These are phyloP conservation scores for Nannoperca obscura DNA, from an alignment of 2,797 vertebrate genomes.

Conservation along the genomic window DNA sequence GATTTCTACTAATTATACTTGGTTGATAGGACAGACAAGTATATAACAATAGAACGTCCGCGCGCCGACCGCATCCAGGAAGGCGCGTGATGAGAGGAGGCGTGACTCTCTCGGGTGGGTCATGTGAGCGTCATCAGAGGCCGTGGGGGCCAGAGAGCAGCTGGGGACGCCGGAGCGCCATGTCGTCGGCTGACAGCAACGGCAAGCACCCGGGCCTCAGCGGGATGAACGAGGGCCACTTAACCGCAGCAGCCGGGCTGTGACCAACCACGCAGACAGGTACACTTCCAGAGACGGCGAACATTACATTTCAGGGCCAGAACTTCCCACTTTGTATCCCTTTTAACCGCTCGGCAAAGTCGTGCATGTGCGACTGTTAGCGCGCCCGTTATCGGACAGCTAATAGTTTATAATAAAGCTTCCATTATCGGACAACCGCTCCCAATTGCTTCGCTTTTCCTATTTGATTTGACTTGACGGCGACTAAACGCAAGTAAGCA, in stretches of 20 bases:
- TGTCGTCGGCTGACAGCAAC: conserved; percentile 32
- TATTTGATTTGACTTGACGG: no score
- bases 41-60: not conserved
- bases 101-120: conserved; percentile 60
- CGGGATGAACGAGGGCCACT: not conserved
- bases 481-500: not conserved
- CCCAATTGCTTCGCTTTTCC: rapidly evolving
- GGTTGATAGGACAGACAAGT: not conserved
- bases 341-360: not conserved
- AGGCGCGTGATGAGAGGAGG: conserved; percentile 57
- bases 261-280: conserved; percentile 13
- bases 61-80: not conserved
- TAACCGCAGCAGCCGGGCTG: not conserved
- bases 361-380: rapidly evolving
- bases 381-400: conserved; percentile 44
- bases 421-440: conserved; percentile 38
- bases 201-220: no score
- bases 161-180: conserved; percentile 44
- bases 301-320: rapidly evolving
- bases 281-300: not conserved
- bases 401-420: rapidly evolving
- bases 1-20: no score
- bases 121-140: conserved; percentile 78
- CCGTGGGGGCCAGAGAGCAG: conserved; percentile 18
- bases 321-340: not conserved